phyloP scores from a whole-genome alignment of 2,113 vertebrate genomes.

The Brachyistius frenatus region DNA sequence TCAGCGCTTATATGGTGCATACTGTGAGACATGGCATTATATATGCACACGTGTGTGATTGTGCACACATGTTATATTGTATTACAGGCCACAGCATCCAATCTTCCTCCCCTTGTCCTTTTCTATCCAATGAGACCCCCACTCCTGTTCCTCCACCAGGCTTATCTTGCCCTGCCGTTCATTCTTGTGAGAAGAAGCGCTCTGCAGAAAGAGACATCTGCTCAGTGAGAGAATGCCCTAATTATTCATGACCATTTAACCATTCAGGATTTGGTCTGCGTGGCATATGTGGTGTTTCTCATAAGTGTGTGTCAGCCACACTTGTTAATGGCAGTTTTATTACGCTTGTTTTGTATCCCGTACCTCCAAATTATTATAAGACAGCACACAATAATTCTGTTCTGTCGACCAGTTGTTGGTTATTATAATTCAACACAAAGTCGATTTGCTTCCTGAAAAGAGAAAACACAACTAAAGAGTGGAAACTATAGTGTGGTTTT shows the following conservation, averaged over 20 bases:
- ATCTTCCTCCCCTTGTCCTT: slow-evolving; percentile 46
- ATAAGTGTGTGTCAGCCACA: slow-evolving; percentile 68
- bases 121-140: slow-evolving; percentile 51
- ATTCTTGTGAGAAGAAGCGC: slow-evolving; percentile 72
- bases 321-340: slow-evolving; percentile 75
- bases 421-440: slow-evolving; percentile 1
- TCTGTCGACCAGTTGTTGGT: slow-evolving; percentile 5
- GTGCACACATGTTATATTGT: slow-evolving; percentile 66
- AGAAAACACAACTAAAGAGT: not conserved
- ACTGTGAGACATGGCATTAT: slow-evolving; percentile 56
- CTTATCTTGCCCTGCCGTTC: slow-evolving; percentile 73
- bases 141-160: slow-evolving; percentile 57
- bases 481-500: not conserved
- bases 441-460: slow-evolving; percentile 6
- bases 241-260: slow-evolving; percentile 88
- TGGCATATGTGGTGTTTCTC: slow-evolving; percentile 82
- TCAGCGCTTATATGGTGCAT: slow-evolving; percentile 50
- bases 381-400: slow-evolving; percentile 11
- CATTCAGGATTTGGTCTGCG: slow-evolving; percentile 82
- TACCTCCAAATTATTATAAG: slow-evolving; percentile 45
- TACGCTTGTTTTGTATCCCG: slow-evolving; percentile 49
- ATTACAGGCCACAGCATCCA: slow-evolving; percentile 57
- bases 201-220: slow-evolving; percentile 86
- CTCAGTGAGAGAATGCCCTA: slow-evolving; percentile 86
- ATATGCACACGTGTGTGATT: slow-evolving; percentile 64